These are phyloP conservation scores for Eubasilissa regina DNA, from an alignment of 1,140 invertebrate genomes.

Conservation along the genomic window DNA sequence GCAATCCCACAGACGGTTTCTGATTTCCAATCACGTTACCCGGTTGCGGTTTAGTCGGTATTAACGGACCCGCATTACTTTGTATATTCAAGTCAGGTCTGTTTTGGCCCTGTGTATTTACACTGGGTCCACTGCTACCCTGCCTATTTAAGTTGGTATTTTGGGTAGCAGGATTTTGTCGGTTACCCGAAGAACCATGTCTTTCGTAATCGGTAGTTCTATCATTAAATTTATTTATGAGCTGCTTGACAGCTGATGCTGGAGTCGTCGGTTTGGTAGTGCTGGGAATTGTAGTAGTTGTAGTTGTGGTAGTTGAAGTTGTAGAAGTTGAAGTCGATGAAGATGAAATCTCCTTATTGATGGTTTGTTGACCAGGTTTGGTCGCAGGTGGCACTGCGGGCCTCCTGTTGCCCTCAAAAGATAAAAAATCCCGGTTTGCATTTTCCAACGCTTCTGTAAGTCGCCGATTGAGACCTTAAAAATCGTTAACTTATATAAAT, in stretches of 20 bases:
- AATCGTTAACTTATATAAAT: not conserved
- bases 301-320: not conserved
- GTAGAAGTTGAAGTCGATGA: not conserved
- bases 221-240: conserved; percentile 50
- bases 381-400: conserved; percentile 17
- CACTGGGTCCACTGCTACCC: conserved; percentile 14
- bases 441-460: conserved; percentile 28
- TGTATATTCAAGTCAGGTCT: not conserved
- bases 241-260: conserved; percentile 35
- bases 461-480: conserved; percentile 33
- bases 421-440: conserved; percentile 48
- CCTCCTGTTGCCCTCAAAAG: conserved; percentile 47
- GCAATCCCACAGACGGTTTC: conserved; percentile 10
- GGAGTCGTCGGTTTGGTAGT: conserved; percentile 38
- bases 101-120: not conserved
- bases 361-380: conserved; percentile 16
- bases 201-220: conserved; percentile 21
- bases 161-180: not conserved
- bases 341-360: conserved; percentile 3
- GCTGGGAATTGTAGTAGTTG: conserved; percentile 1
- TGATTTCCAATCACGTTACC: not conserved
- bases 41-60: not conserved
- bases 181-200: conserved; percentile 20
- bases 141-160: conserved; percentile 13
- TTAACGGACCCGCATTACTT: not conserved